Base-by-base conservation (phyloP, 2,797 vertebrate genomes). In the Danio aesculapii region DNA sequence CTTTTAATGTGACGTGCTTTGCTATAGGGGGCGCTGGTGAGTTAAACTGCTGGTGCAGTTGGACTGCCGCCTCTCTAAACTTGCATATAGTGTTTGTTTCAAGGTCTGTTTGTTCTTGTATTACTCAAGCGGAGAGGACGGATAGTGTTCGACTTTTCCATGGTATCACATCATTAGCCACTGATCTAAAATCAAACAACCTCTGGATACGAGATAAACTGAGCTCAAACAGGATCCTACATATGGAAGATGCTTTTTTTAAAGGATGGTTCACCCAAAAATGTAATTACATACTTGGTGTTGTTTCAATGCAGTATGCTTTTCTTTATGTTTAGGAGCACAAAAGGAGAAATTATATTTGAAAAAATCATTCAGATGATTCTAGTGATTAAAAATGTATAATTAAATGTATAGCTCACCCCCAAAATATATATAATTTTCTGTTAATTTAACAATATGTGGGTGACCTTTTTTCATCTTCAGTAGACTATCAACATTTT, bases 21-120 rank as follows among this genome's bases (percentile, higher is more conserved):
- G 41, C 85, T 77, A 64, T 64, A 87, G 89, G 78, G 85, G 91
- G 87, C 81, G 85, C 52, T 66, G 53, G 19, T 44, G 77, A 82
- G 79, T 74, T 17, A 68, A 76, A 19, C 19, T 14, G 21, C 59
- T 16, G 53, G 17, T 7, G 46, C 21, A 46, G 19, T 16, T 30
- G 19, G 49, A 17, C 49, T 66, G 47, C 5, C 58, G 39, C 3
- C 14, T 64, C 50, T 11, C 8, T 61, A 17, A 76, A 76, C 44
- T 21, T 62, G 55, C 44, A 58, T 8, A 43, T 52, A 21, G 49
- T 13, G 68, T 50, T 53, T 64, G 59, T 44, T 63, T 72, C 11
- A 57, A 57, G 41, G 47, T 55, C 47, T 68, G 64, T 79, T 68
- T 64, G 19, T 49, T 16, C 49, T 73, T 46, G 30, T 80, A 69